A percentile compares a stretch with the other conserved stretches of the same genome.
Evolutionary conservation across 2,797 vertebrate genomes (phyloP).

Genomic region (Chelonia mydas): DNA sequence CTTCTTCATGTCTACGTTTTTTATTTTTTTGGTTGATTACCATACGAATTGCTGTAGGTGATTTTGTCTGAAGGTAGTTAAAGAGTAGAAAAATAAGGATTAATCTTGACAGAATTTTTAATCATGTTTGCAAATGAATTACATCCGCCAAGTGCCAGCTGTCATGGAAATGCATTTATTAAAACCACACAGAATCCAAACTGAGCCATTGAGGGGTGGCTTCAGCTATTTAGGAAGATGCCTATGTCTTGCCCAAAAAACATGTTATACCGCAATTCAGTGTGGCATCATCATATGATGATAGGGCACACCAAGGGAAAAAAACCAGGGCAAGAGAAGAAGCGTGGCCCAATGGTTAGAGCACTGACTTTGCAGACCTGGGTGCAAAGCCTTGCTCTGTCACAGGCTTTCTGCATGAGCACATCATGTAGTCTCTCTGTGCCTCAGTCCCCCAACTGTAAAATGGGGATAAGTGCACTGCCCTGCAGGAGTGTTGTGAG

Average conservation of each 20-base stretch:
- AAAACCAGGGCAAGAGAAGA: neutral
- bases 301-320: neutral
- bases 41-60: slow-evolving; percentile 50
- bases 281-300: neutral
- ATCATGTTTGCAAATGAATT: slow-evolving; percentile 65
- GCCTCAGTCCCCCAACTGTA: neutral
- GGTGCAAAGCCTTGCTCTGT: neutral
- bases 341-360: neutral
- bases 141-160: slow-evolving; percentile 46
- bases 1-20: slow-evolving; percentile 25
- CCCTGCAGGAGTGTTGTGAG: too few species aligned
- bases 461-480: neutral
- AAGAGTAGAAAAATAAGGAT: slow-evolving; percentile 63
- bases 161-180: slow-evolving; percentile 42
- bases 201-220: neutral
- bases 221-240: neutral
- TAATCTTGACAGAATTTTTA: slow-evolving; percentile 70
- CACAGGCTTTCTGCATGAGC: neutral
- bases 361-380: neutral
- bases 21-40: slow-evolving; percentile 23
- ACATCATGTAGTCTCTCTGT: neutral
- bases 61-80: slow-evolving; percentile 63
- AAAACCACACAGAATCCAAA: slow-evolving; percentile 14
- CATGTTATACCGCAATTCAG: neutral
- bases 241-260: neutral